Conservation (phyloP, 2,888 invertebrate species). For the Pollenia labialis region DNA sequence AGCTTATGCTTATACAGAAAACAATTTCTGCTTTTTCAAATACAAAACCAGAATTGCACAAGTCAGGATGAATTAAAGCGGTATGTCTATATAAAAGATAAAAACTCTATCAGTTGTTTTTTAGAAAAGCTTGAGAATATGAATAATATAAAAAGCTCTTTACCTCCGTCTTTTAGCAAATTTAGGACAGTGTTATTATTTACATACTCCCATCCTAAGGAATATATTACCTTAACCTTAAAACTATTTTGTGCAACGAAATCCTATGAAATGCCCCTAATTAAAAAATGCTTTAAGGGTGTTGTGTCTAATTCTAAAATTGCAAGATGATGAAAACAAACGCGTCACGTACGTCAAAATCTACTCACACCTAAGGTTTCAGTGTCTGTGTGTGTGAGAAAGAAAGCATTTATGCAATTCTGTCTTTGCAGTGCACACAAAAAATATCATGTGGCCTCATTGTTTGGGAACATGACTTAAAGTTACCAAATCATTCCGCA, state of each 20-base stretch:
- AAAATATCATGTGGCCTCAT: slow-evolving; percentile 20
- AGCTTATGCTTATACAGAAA: too few relatives aligned
- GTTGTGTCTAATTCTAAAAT: slow-evolving; percentile 14
- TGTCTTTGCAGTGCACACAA: not conserved
- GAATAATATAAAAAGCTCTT: too few relatives aligned
- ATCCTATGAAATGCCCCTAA: not conserved
- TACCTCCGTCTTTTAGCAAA: too few relatives aligned
- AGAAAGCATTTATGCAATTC: not conserved
- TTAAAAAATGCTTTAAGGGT: not conserved
- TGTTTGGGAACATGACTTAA: slow-evolving; percentile 60
- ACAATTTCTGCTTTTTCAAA: too few relatives aligned
- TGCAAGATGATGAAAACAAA: slow-evolving; percentile 32
- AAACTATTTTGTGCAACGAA: not conserved
- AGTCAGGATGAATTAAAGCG: too few relatives aligned
- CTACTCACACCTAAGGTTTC: not conserved
- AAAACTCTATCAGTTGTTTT: too few relatives aligned
- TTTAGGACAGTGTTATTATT: not conserved
- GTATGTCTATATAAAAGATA: too few relatives aligned
- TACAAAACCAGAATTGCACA: too few relatives aligned
- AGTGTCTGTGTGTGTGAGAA: not conserved
- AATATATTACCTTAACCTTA: not conserved
- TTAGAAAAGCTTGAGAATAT: too few relatives aligned
- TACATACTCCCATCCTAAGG: not conserved
- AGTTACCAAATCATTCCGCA: slow-evolving; percentile 59
- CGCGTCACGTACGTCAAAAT: slow-evolving; percentile 41